Percentiles rank a stretch among this genome's conserved stretches.
Conservation (phyloP, 1,140 invertebrate species). For the Rhynchophorus ferrugineus region DNA sequence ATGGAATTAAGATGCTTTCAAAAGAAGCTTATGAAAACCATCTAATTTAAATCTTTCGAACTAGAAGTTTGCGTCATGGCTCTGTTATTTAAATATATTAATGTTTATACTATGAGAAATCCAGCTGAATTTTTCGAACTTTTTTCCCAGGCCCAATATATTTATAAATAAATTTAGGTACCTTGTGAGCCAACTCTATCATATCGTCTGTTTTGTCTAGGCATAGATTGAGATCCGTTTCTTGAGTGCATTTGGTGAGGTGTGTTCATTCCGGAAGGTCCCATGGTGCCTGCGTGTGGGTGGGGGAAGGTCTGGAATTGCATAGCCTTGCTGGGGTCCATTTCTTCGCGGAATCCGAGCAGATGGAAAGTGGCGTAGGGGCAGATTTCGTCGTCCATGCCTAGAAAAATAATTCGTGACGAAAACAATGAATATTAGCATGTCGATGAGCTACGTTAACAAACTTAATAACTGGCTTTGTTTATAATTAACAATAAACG, state of each 20-base stretch:
- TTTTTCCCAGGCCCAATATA: no score
- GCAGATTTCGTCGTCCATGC: slow-evolving; percentile 90
- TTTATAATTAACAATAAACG: neutral
- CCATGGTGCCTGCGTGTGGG: slow-evolving; percentile 72
- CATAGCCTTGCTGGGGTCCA: slow-evolving; percentile 82
- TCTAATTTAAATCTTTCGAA: no score
- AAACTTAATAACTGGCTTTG: slow-evolving; percentile 1
- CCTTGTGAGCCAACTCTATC: slow-evolving; percentile 41
- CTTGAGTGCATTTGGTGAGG: slow-evolving; percentile 64
- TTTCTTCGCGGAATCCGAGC: slow-evolving; percentile 88
- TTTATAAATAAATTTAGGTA: no score
- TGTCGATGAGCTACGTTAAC: neutral
- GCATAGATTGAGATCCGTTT: slow-evolving; percentile 80
- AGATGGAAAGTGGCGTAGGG: slow-evolving; percentile 91
- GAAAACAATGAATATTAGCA: no score
- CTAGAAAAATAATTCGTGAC: no score
- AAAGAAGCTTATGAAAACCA: no score
- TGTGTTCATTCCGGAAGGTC: slow-evolving; percentile 58
- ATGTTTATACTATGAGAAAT: no score
- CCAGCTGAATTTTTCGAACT: no score
- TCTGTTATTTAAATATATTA: no score
- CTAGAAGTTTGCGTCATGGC: no score
- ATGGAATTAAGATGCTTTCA: no score
- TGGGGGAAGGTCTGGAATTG: slow-evolving; percentile 86
- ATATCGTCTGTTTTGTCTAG: slow-evolving; percentile 42